Evolutionary conservation across 1,140 invertebrate species (phyloP), one percentile per base, ranked within the genome.

Genomic region (Lasioglossum baleicum): DNA sequence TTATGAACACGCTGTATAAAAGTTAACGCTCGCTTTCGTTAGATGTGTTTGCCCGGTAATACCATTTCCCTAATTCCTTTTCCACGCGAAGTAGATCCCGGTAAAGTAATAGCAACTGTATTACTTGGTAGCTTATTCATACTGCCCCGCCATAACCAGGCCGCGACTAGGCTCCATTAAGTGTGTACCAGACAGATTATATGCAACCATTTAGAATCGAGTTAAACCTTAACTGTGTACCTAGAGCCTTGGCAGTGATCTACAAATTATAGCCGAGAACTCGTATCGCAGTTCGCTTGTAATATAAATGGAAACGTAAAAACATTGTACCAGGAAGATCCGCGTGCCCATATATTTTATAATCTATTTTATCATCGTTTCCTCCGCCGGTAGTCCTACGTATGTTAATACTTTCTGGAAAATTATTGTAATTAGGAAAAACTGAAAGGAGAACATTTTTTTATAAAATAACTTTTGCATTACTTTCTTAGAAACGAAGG

Each of bases 201-300:
- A 7, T 58, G 56, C 56, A n/a, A n/a, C 56, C 56, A 58, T 58
- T 58, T 58, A 58, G 56, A 58, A 58, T n/a, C 56, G 56, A 58
- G 56, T 58, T 58, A 58, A 58, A 58, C 56, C 56, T 58, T 58
- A 58, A 58, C 56, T 58, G 56, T 58, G 56, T 58, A 58, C 56
- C 56, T 7, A 58, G 56, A 58, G 56, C 56, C 56, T n/a, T n/a
- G 56, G 56, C 56, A 58, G 20, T 58, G 56, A 58, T 58, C 56
- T 58, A 58, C 56, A n/a, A 58, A 58, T 58, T 58, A 58, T 58
- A 58, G 56, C 8, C 17, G 7, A 8, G 56, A 8, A 20, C 6
- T 1, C 56, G 56, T 58, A n/a, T n/a, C 56, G n/a, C 17, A 8
- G 17, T 20, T 8, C n/a, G 7, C 20, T 58, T 58, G 17, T 58